Conservation (phyloP, 2,888 invertebrate genomes). For the Eremobia ochroleuca region DNA sequence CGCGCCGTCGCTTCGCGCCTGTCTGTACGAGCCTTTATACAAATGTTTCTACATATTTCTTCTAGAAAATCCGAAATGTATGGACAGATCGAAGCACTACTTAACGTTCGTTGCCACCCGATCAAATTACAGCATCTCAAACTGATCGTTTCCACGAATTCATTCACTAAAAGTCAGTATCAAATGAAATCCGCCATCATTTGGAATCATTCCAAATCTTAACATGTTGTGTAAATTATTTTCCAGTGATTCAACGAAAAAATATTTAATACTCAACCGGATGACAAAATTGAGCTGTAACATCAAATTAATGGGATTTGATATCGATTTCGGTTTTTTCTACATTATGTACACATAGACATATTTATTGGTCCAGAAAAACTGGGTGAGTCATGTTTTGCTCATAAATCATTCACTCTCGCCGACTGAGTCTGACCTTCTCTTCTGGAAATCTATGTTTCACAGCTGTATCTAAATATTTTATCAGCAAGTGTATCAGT, state of each 20-base stretch:
- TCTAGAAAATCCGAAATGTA: background rate
- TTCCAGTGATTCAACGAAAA: slow-evolving; percentile 59
- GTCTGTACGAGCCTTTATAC: no score
- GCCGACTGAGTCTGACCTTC: background rate
- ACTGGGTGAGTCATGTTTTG: slow-evolving; percentile 34
- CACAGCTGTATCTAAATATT: slow-evolving; percentile 39
- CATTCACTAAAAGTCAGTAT: slow-evolving; percentile 55
- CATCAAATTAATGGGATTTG: slow-evolving; percentile 53
- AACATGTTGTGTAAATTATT: slow-evolving; percentile 41
- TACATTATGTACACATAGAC: background rate
- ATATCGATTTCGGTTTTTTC: slow-evolving; percentile 54
- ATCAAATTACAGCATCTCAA: slow-evolving; percentile 50
- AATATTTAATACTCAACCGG: slow-evolving; percentile 46
- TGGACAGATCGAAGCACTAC: background rate
- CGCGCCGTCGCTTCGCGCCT: no score
- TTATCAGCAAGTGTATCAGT: slow-evolving; percentile 17
- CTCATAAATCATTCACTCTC: slow-evolving; percentile 41
- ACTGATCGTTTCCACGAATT: slow-evolving; percentile 35
- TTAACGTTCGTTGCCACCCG: slow-evolving; percentile 18
- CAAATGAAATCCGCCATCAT: slow-evolving; percentile 40
- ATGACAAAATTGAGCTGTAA: slow-evolving; percentile 55
- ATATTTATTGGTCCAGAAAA: slow-evolving; percentile 38
- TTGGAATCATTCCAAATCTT: slow-evolving; percentile 53
- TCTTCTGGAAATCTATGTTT: slow-evolving; percentile 23
- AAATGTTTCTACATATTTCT: slow-evolving; percentile 1